These are phyloP conservation scores for Holacanthella duospinosa DNA, from an alignment of 2,888 invertebrate genomes.

Conservation along the genomic window DNA sequence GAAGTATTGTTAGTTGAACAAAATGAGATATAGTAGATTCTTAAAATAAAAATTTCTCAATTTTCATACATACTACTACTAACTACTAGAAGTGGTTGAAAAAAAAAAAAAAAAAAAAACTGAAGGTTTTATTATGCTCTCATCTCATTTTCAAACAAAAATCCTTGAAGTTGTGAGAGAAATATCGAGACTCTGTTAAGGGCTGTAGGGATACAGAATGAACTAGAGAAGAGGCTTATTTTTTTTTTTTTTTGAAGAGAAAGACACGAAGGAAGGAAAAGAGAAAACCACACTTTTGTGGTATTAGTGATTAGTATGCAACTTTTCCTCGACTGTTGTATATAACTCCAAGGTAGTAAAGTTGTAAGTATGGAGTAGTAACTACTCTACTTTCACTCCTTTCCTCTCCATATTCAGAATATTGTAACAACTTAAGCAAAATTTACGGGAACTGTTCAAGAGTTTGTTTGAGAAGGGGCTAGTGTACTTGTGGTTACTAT, in stretches of 20 bases:
- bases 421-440: neutral
- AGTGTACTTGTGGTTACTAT: too few relatives aligned
- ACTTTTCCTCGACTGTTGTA: neutral
- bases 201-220: neutral
- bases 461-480: neutral
- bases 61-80: too few relatives aligned
- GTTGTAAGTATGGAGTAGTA: too few relatives aligned
- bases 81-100: neutral
- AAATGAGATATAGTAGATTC: too few relatives aligned
- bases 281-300: conserved; percentile 10
- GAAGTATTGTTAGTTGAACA: too few relatives aligned
- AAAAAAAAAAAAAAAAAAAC: too few relatives aligned
- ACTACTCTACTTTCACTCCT: neutral
- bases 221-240: neutral
- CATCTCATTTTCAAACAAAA: neutral
- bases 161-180: neutral
- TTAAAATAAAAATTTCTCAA: too few relatives aligned
- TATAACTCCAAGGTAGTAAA: too few relatives aligned
- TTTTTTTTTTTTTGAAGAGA: neutral
- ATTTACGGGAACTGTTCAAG: neutral
- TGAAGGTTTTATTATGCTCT: neutral
- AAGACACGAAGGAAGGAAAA: neutral
- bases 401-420: neutral
- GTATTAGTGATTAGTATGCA: conserved; percentile 7
- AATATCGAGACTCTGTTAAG: too few relatives aligned